phyloP scores from a whole-genome alignment of 2,888 invertebrate species.

The Syrphus vitripennis region DNA sequence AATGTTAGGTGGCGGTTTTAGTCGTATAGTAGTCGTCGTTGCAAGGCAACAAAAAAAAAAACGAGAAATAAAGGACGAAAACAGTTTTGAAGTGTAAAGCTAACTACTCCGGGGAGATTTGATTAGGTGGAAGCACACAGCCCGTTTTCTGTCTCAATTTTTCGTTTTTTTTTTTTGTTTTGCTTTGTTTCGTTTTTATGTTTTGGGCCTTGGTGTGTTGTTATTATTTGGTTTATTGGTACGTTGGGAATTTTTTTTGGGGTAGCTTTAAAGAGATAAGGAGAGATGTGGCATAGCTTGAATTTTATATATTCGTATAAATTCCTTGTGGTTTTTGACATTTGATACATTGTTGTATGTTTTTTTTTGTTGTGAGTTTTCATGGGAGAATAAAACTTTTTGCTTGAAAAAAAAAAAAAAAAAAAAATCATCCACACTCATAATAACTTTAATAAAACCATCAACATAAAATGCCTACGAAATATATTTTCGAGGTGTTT shows the following conservation, averaged over 20 bases:
- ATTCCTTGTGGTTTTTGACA: constrained; percentile 11
- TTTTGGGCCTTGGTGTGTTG: constrained; percentile 37
- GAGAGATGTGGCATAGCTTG: neutral
- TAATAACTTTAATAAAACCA: no score
- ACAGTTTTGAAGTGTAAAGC: constrained; percentile 60
- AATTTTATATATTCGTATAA: neutral
- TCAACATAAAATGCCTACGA: no score
- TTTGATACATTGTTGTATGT: no score
- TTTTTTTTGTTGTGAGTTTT: no score
- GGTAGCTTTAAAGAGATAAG: constrained; percentile 28
- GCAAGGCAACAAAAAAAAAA: neutral
- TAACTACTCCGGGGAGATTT: constrained; percentile 68
- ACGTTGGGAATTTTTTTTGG: constrained; percentile 35
- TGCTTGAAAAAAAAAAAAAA: no score
- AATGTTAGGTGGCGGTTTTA: neutral
- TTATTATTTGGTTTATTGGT: constrained; percentile 53
- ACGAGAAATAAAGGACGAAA: neutral
- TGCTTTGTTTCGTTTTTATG: neutral
- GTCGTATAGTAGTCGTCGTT: no score
- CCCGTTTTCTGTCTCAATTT: neutral
- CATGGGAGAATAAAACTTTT: no score
- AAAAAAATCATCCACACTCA: no score
- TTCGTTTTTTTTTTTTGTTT: constrained; percentile 9
- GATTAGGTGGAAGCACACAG: constrained; percentile 68
- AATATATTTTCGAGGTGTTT: no score